Percentiles rank a stretch among this genome's conserved stretches.
Conservation (phyloP, 2,888 invertebrate genomes). For the Heliconius sara region DNA sequence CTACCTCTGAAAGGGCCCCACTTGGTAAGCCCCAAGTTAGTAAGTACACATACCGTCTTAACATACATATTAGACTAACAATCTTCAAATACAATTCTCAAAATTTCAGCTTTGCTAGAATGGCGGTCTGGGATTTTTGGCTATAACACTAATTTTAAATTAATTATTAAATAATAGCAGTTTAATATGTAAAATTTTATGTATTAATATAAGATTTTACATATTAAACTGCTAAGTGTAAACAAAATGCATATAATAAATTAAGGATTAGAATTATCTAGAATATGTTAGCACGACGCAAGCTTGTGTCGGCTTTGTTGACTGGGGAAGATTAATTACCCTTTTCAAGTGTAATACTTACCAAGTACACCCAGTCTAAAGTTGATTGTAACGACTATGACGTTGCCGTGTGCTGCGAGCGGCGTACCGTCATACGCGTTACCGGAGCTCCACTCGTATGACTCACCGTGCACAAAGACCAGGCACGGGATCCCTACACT, state of each 20-base stretch:
- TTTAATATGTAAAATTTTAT: not conserved
- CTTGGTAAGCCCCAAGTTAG: too few species aligned
- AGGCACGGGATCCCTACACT: slow-evolving; percentile 89
- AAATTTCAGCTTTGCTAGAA: too few species aligned
- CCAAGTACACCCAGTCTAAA: slow-evolving; percentile 95
- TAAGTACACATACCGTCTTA: too few species aligned
- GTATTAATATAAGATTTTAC: too few species aligned
- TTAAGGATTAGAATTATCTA: not conserved
- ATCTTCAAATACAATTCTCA: too few species aligned
- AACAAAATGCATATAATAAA: not conserved
- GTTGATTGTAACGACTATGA: slow-evolving; percentile 95
- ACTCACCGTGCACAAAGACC: slow-evolving; percentile 96
- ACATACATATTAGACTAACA: too few species aligned
- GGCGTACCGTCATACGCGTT: slow-evolving; percentile 99
- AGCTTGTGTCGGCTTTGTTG: slow-evolving; percentile 7
- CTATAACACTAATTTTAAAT: not conserved
- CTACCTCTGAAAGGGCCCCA: too few species aligned
- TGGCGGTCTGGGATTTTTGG: too few species aligned
- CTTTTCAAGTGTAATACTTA: slow-evolving; percentile 68
- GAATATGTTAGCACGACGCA: not conserved
- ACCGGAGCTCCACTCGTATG: slow-evolving; percentile 98
- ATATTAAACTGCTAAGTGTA: not conserved
- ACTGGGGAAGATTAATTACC: slow-evolving; percentile 18
- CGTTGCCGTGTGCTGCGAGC: slow-evolving; percentile 94
- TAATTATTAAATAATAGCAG: rapidly evolving